Evolutionary conservation across 1,140 invertebrate genomes (phyloP), one percentile per base, ranked within the genome.

Genomic region (Penaeus indicus): DNA sequence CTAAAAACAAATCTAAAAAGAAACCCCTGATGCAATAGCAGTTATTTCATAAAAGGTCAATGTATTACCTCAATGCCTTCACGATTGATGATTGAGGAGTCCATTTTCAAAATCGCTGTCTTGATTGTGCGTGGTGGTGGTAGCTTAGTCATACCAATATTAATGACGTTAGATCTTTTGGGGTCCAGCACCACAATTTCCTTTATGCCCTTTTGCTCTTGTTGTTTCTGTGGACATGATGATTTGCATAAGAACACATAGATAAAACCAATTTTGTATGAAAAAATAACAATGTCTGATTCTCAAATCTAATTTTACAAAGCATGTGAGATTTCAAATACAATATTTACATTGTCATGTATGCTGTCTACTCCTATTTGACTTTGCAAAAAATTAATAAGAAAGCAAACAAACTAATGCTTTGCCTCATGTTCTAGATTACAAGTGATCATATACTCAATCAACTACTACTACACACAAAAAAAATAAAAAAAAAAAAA

Each of bases 121-220:
- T 99, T 99, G 88, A 99, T 99, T 5, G 98, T 92, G 86, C 98
- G 95, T 4, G 98, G 97, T 10, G 98, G 98, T 42, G 99, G 99
- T 90, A 99, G 93, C 92, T 99, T 99, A 18, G 98, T 99, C 96
- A 99, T 97, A n/a, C 98, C 98, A 92, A 99, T 99, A 93, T 99
- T 99, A 91, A 99, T 99, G 19, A 98, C 98, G 93, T 99, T 99
- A 3, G 98, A 99, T 90, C 99, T 94, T 92, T 99, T 99, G 38
- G 98, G 96, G 93, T 99, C 98, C 92, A 99, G 94, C 47, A 99
- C 98, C 72, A 99, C 97, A 85, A 99, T 96, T 93, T 98, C 97
- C 93, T 98, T 97, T 92, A 97, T 99, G 92, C 98, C 99, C 93
- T 96, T 97, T 93, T 96, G 94, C 93, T 97, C 97, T 93, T 97